Evolutionary conservation across 2,797 vertebrate species (phyloP).

Genomic region (Pyrocephalus nanus): DNA sequence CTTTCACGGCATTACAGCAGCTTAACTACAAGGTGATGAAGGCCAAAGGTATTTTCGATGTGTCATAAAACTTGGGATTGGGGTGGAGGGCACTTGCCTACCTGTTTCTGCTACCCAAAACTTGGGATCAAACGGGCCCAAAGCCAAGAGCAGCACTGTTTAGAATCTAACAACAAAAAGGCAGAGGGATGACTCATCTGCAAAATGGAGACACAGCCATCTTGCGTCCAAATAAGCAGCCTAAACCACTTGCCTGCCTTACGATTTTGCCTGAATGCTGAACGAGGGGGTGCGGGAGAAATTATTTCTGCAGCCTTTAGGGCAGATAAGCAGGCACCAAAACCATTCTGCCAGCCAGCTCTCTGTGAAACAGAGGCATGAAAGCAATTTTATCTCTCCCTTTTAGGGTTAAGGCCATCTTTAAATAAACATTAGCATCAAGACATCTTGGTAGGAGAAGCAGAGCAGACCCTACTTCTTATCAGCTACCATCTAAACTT

Average conservation of each 20-base stretch:
- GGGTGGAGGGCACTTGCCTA: not conserved
- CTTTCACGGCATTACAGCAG: not conserved
- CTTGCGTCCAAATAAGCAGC: not conserved
- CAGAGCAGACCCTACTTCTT: constrained; percentile 12
- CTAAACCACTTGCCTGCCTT: not conserved
- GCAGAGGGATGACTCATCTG: not conserved
- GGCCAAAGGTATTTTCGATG: not conserved
- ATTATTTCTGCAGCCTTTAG: not conserved
- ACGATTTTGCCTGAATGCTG: not conserved
- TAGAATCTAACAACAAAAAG: not conserved
- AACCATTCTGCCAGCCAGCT: not conserved
- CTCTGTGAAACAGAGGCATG: not conserved
- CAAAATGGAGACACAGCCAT: not conserved
- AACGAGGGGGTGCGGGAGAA: not conserved
- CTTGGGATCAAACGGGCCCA: not conserved
- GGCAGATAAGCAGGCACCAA: constrained; percentile 11
- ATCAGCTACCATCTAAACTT: constrained; percentile 18
- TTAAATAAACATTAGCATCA: constrained; percentile 28
- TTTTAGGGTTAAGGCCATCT: constrained; percentile 3
- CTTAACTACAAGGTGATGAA: not conserved
- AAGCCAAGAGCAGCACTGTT: not conserved
- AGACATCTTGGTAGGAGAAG: not conserved
- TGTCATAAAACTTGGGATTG: not conserved
- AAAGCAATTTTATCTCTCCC: constrained; percentile 12
- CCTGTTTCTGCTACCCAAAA: not conserved